Percentiles rank a stretch among this genome's conserved stretches.
Evolutionary conservation across 2,797 vertebrate genomes (phyloP).

Genomic region (Pangasius krempfi): DNA sequence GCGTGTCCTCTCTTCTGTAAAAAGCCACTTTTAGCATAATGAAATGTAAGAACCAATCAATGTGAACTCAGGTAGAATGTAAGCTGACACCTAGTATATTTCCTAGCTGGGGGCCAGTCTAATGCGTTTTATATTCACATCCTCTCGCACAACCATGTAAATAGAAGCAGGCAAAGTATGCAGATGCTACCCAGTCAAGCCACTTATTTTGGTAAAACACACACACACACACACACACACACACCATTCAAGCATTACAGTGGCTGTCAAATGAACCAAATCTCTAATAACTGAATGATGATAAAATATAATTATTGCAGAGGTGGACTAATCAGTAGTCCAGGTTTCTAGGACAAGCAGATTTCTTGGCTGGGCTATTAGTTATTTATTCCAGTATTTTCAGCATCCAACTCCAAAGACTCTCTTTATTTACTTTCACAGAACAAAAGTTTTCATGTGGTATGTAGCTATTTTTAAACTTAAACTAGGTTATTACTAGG

Average conservation of each 20-base stretch:
- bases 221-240: constrained; percentile 31
- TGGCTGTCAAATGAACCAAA: not conserved
- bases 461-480: not conserved
- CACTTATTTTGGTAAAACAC: constrained; percentile 54
- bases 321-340: not conserved
- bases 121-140: constrained; percentile 72
- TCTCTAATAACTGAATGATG: not conserved
- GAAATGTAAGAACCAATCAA: constrained; percentile 77
- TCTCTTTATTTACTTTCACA: not conserved
- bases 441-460: not conserved
- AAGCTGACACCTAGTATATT: constrained; percentile 71
- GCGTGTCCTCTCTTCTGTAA: constrained; percentile 53
- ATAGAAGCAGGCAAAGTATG: constrained; percentile 61
- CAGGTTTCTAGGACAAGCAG: not conserved
- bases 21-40: constrained; percentile 72
- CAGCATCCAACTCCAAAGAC: not conserved
- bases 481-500: not conserved
- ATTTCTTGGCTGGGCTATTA: not conserved
- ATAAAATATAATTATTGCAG: not conserved
- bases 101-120: constrained; percentile 61
- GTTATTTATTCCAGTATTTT: not conserved
- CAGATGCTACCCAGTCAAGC: constrained; percentile 68
- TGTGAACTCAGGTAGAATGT: constrained; percentile 66
- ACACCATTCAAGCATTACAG: not conserved
- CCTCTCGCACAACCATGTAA: constrained; percentile 65